Evolutionary conservation across 2,888 invertebrate species (phyloP), one percentile per base, ranked within the genome.

Genomic region (Homarus gammarus): DNA sequence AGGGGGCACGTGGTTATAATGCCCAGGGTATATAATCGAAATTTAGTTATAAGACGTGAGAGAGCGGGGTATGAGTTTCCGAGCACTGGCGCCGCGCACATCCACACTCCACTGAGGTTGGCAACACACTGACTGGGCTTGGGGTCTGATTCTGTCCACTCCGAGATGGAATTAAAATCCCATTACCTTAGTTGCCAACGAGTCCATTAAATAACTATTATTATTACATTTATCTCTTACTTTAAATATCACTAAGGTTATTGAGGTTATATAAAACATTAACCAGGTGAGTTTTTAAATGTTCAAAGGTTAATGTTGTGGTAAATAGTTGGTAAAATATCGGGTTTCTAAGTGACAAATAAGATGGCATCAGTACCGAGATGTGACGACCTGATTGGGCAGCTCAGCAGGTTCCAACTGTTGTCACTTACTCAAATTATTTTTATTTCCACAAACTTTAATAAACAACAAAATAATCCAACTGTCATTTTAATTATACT

Each of bases 101-200:
- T 64, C 64, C 64, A 10, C 64, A 27, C 64, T 27, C 64, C 6
- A 64, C 64, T 3, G 27, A n/a, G 27, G 64, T 64, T 64, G 27
- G 8, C 64, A 64, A 64, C 27, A 64, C 64, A 64, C 64, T 64
- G 64, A 64, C n/a, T 6, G 31, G 64, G 64, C 64, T 27, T 8
- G 27, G 27, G 8, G 56, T 56, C 12, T 56, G 49, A 49, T 49
- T 49, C 49, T 49, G 49, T 49, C 49, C 10, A 49, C 49, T 56
- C 18, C 64, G 64, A 64, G 64, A 64, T 64, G 27, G 64, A 64
- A 64, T 64, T 64, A 64, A 64, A 64, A 64, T 64, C 64, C 64
- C 64, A 64, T 64, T 64, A 64, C 27, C 6, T 64, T 8, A 27
- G 64, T 10, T 64, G 64, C 64, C 64, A 64, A 12, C 64, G 64